phyloP scores from a whole-genome alignment of 2,888 invertebrate species.

The Cylloceria caligata region DNA sequence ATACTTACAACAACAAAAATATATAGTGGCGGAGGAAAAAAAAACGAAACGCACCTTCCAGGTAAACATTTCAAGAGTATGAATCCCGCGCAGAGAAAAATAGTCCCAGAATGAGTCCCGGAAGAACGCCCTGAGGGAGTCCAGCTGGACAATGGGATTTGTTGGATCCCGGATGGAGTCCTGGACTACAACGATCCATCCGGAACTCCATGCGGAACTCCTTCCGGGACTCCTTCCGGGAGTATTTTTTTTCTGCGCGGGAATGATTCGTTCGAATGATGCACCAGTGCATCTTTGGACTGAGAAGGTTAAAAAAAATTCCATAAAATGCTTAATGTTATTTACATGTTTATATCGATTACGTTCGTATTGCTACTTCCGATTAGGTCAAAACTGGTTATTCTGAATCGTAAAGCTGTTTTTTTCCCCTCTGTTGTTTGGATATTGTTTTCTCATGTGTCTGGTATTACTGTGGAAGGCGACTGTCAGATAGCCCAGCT shows the following conservation, averaged over 20 bases:
- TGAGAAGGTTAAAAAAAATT: neutral
- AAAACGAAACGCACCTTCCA: constrained; percentile 28
- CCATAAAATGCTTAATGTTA: constrained; percentile 1
- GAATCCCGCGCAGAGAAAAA: too few species aligned
- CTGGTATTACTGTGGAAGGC: neutral
- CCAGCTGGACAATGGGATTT: too few species aligned
- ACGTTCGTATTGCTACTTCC: constrained; percentile 6
- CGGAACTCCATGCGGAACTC: too few species aligned
- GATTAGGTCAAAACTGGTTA: constrained; percentile 17
- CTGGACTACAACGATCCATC: too few species aligned
- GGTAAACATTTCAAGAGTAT: constrained; percentile 9
- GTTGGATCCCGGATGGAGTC: too few species aligned
- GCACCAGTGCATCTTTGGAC: constrained; percentile 23
- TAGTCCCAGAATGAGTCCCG: too few species aligned
- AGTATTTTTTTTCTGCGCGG: too few species aligned
- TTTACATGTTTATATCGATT: constrained; percentile 24
- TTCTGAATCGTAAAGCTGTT: neutral
- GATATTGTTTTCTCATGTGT: neutral
- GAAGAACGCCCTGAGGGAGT: too few species aligned
- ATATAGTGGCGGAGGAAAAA: constrained; percentile 20
- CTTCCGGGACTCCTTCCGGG: too few species aligned
- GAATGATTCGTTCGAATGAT: neutral
- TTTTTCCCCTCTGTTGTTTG: neutral
- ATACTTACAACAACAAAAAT: constrained; percentile 58
- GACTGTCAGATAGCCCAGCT: neutral